These are phyloP conservation scores for Allacma fusca DNA, from an alignment of 2,888 invertebrate genomes.

Conservation along the genomic window DNA sequence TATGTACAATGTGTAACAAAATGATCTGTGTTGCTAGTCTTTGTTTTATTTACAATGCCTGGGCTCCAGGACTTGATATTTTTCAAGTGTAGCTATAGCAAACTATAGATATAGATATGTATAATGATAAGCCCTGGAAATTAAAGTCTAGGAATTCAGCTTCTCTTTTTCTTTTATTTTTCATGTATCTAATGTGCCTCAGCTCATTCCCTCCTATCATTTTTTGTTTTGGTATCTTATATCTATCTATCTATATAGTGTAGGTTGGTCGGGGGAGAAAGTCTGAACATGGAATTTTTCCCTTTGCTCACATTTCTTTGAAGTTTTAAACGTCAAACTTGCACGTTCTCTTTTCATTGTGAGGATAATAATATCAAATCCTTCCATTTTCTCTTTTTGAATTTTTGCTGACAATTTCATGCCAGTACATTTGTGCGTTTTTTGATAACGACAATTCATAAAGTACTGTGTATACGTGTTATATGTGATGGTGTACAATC, in stretches of 20 bases:
- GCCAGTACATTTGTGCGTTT: too few species aligned
- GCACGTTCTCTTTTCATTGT: not conserved
- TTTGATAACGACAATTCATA: too few species aligned
- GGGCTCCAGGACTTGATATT: too few species aligned
- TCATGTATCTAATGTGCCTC: not conserved
- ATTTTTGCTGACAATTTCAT: not conserved
- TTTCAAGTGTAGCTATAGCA: too few species aligned
- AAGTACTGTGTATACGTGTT: too few species aligned
- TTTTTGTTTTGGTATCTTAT: not conserved
- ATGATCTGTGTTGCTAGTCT: not conserved
- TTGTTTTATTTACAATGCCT: not conserved
- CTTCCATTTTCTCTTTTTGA: not conserved
- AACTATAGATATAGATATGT: too few species aligned
- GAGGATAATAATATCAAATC: not conserved
- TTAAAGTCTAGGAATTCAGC: not conserved
- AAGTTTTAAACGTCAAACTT: slow-evolving; percentile 1
- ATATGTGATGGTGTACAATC: too few species aligned
- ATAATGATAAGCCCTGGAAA: not conserved
- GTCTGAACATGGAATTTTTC: not conserved
- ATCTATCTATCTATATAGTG: too few species aligned
- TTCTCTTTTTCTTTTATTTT: not conserved
- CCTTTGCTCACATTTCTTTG: not conserved
- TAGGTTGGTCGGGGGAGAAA: too few species aligned
- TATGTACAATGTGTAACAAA: not conserved
- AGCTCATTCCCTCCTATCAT: slow-evolving; percentile 10